These are phyloP conservation scores for Neelides folsomi DNA, from an alignment of 2,888 invertebrate genomes.

Conservation along the genomic window DNA sequence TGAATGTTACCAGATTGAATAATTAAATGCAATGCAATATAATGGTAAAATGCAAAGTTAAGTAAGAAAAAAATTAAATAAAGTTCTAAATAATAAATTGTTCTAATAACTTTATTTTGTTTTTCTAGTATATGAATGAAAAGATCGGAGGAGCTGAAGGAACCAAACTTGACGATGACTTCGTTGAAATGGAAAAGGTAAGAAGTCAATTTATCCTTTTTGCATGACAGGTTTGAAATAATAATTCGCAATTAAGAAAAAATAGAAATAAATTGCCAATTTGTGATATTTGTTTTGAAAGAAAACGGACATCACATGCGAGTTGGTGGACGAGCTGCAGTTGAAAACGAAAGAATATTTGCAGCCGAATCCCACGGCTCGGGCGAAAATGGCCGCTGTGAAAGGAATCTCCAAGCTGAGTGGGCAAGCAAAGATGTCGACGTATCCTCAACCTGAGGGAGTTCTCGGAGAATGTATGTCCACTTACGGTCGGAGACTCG, in stretches of 20 bases:
- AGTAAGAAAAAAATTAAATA: too few relatives aligned
- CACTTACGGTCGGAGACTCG: constrained; percentile 84
- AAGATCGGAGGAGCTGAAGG: constrained; percentile 99
- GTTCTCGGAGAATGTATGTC: constrained; percentile 93
- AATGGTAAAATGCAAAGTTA: too few relatives aligned
- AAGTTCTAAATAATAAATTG: too few relatives aligned
- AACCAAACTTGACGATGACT: constrained; percentile 96
- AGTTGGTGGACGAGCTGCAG: constrained; percentile 91
- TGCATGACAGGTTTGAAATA: too few relatives aligned
- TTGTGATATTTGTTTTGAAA: constrained; percentile 37
- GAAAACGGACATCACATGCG: constrained; percentile 97
- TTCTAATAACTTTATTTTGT: too few relatives aligned
- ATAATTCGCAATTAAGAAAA: background rate
- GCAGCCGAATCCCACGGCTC: constrained; percentile 94
- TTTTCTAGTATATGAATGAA: constrained; percentile 90
- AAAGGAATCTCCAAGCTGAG: constrained; percentile 92
- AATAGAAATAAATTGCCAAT: too few relatives aligned
- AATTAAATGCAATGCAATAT: too few relatives aligned
- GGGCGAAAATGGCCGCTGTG: constrained; percentile 88
- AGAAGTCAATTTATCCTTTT: constrained; percentile 36
- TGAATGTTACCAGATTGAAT: too few relatives aligned
- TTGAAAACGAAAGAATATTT: constrained; percentile 95
- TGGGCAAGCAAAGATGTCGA: constrained; percentile 89
- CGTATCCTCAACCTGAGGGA: constrained; percentile 98
- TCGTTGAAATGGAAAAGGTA: constrained; percentile 98